phyloP scores from a whole-genome alignment of 2,113 vertebrate genomes.

The Leucopternis melanops region DNA sequence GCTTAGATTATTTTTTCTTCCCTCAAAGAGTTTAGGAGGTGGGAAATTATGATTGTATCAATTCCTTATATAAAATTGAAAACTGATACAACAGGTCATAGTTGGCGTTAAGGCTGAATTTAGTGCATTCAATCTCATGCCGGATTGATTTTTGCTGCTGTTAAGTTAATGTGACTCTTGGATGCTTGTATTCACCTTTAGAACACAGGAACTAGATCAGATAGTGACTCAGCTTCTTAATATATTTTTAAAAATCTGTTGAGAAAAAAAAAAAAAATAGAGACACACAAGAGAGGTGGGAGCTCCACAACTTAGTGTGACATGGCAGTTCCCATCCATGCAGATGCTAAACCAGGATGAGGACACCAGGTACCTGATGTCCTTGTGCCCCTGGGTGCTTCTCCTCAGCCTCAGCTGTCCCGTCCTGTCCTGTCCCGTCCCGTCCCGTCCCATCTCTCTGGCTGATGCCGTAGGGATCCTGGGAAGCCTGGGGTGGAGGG shows the following conservation, averaged over 20 bases:
- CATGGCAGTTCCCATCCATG: not conserved
- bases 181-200: not conserved
- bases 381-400: accelerated
- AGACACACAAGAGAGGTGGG: not conserved
- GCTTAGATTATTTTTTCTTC: not conserved
- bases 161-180: not conserved
- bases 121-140: not conserved
- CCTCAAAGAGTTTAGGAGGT: not conserved
- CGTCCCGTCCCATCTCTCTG: not conserved
- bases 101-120: not conserved
- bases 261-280: not conserved
- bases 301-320: not conserved
- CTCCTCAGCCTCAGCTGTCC: not conserved
- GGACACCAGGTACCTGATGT: not conserved
- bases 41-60: not conserved
- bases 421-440: no score
- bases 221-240: not conserved
- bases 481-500: not conserved
- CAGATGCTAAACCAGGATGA: not conserved
- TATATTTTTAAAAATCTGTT: not conserved
- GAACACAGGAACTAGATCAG: not conserved
- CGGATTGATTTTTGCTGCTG: not conserved
- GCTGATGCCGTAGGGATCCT: not conserved
- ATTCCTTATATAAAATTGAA: not conserved
- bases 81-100: not conserved